Conservation (phyloP, 2,888 invertebrate species). For the Erpobdella octoculata region DNA sequence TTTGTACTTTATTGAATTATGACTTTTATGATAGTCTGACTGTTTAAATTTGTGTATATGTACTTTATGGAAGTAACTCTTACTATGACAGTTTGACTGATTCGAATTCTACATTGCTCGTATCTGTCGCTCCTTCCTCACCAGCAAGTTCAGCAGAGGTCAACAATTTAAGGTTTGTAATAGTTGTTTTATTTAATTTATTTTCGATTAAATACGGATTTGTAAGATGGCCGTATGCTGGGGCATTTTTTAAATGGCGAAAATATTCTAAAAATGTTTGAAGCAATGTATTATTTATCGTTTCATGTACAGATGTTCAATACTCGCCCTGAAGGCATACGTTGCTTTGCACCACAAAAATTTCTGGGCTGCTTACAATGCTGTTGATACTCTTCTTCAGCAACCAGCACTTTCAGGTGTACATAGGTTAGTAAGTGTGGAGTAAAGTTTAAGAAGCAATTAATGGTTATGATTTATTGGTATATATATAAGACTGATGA, state of each 20-base stretch:
- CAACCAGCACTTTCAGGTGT: constrained; percentile 67
- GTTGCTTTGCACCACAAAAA: constrained; percentile 76
- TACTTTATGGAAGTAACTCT: not conserved
- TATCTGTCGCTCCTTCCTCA: not conserved
- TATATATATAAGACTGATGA: not conserved
- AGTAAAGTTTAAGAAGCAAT: not conserved
- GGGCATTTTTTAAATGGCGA: too few relatives aligned
- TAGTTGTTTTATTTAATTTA: too few relatives aligned
- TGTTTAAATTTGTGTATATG: not conserved
- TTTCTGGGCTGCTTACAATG: constrained; percentile 68
- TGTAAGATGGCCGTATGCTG: too few relatives aligned
- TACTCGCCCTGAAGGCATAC: constrained; percentile 74
- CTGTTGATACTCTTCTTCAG: constrained; percentile 66
- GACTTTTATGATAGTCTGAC: not conserved
- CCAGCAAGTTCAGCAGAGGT: not conserved
- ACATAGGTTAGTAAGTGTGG: constrained; percentile 57
- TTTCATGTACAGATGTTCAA: constrained; percentile 52
- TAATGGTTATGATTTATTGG: not conserved
- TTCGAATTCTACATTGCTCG: not conserved
- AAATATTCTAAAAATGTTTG: too few relatives aligned
- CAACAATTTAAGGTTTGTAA: constrained; percentile 9
- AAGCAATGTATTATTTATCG: too few relatives aligned
- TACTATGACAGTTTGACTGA: not conserved
- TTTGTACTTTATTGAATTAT: not conserved
- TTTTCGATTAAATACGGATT: too few relatives aligned